Evolutionary conservation across 2,888 invertebrate species (phyloP).

Genomic region (Xylota sylvarum): DNA sequence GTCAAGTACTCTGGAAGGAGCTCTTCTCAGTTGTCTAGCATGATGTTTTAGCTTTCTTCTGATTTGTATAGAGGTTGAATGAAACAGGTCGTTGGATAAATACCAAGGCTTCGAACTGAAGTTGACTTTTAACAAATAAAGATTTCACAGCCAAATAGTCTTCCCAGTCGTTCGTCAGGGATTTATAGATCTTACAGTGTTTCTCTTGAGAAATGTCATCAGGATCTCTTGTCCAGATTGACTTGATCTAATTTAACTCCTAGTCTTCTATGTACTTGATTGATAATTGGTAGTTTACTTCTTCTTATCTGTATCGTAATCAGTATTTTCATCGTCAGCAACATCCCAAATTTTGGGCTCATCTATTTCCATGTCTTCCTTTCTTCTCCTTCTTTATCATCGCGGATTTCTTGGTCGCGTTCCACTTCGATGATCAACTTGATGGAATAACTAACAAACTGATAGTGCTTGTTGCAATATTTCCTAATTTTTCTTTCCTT

Average conservation of each 20-base stretch:
- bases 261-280: conserved; percentile 99
- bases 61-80: conserved; percentile 99
- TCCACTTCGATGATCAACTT: conserved; percentile 98
- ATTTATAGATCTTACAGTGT: conserved; percentile 99
- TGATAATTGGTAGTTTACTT: conserved; percentile 98
- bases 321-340: conserved; percentile 88
- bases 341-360: conserved; percentile 86
- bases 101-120: conserved; percentile 97
- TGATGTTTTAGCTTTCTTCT: conserved; percentile 99
- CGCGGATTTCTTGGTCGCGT: conserved; percentile 97
- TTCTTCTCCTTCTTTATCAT: conserved; percentile 95
- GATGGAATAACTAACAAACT: conserved; percentile 99
- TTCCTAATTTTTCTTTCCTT: conserved; percentile 98
- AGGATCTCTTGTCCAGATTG: conserved; percentile 98
- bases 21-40: conserved; percentile 99
- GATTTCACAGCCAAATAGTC: conserved; percentile 98
- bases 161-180: conserved; percentile 98
- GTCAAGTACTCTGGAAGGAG: conserved; percentile 99
- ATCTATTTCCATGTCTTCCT: conserved; percentile 85
- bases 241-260: conserved; percentile 99
- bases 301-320: conserved; percentile 90
- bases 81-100: conserved; percentile 97
- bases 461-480: conserved; percentile 99
- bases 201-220: conserved; percentile 98
- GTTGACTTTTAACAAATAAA: conserved; percentile 96